Evolutionary conservation across 2,113 vertebrate genomes (phyloP), one percentile per base, ranked within the genome.

Genomic region (Cebus imitator): DNA sequence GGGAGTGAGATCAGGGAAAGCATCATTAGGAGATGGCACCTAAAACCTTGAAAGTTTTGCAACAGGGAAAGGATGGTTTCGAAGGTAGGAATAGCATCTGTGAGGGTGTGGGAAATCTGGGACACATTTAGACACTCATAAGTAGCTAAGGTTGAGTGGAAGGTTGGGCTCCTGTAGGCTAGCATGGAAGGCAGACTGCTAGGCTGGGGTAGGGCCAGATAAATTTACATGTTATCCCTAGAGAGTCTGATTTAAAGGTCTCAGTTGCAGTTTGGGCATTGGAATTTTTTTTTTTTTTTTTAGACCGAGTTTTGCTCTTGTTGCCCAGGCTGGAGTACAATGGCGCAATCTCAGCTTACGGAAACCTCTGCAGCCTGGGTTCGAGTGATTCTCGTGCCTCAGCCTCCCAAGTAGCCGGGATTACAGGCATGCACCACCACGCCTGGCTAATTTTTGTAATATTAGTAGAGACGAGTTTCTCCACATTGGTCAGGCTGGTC

Each of bases 91-190:
- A 9, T 3, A 32, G 18, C 75, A 40, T n/a, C 6, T 21, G 32
- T 35, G 57, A 96, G 73, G 20, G 61, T 20, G 10, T 25, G 30
- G 25, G 48, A 55, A 21, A 82, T n/a, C 45, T 8, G 35, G 75
- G 86, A 25, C 7, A 0, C 12, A 30, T 20, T 32, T 20, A 66
- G 45, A 30, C 1, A 0, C 25, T 50, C 18, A 1, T 6, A 61
- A 40, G 25, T 14, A 4, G 8, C 4, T 13, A 57, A 50, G 23
- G 2, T 8, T 32, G 5, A 23, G 16, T n/a, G 14, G 20, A 58
- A 10, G 8, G 30, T 6, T 37, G 13, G n/a, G 6, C 17, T 32
- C 18, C 21, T 12, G 18, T 25, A 1, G 5, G 6, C 23, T 55
- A 16, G 21, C 68, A 6, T 21, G 14, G 55, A 37, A 73, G 35